Evolutionary conservation across 2,797 vertebrate species (phyloP), one percentile per base, ranked within the genome.

Genomic region (Tauraco hartlaubi): DNA sequence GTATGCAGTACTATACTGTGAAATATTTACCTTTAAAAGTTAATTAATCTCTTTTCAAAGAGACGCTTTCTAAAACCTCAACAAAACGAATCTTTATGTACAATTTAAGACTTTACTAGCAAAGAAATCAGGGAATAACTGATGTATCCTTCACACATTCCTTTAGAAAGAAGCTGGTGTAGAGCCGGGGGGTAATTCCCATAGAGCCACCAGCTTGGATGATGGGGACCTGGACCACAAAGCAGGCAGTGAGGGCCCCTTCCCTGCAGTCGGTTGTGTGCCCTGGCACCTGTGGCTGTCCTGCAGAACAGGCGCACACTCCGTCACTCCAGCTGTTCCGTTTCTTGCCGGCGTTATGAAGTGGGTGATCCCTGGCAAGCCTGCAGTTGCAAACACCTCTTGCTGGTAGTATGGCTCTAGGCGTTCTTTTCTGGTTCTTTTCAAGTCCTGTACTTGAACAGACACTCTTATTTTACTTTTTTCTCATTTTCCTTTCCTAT

Each of bases 201-300:
- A 1, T 0, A 6, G 68, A 33, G 52, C 28, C 71, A 17, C 39
- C 11, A 23, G 48, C 22, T 9, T 16, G n/a, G 5, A 2, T 9
- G 44, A 4, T 33, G 77, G 55, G 37, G 26, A 18, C 9, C 21
- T 51, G 61, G 46, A 9, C 49, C 21, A 6, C 8, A 2, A 9
- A 7, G 61, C 4, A 76, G 54, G 63, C 68, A 8, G 7, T 15
- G 69, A 49, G 46, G 21, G 11, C 29, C 37, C 20, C 41, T 61
- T 51, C 21, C 52, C 68, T 75, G 54, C 33, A 5, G 12, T 5
- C 64, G 74, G 9, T 62, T 12, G 18, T 37, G 72, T 33, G 49
- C n/a, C 25, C 49, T 26, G 58, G 62, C 23, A 1, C 44, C 23
- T 1, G 55, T 20, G 35, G 35, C 20, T 44, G 58, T 33, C 29